Base-by-base conservation (phyloP, 2,797 vertebrate genomes). In the Sciurus vulgaris region DNA sequence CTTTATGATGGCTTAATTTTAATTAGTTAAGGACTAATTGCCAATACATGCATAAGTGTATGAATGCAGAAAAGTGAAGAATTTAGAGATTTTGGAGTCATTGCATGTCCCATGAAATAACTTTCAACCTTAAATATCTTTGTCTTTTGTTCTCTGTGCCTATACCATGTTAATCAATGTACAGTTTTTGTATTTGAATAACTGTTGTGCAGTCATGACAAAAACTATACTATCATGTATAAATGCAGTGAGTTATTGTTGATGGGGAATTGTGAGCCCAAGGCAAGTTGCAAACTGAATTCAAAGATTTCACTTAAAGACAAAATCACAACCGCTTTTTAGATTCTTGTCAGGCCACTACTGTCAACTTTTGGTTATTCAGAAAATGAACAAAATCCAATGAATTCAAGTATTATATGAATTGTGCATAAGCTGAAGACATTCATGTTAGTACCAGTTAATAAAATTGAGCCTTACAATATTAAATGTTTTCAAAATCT, bases 351-450 rank as follows among this genome's bases (percentile, higher is more conserved):
- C 61, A 84, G 33, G 74, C 0, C 7, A 61, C 1, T 41, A 35
- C 20, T 94, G 26, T 85, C 76, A 94, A 91, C 61, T 67, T 85
- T 92, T 95, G 86, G 24, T 96, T 90, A 92, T 95, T 97, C 17
- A 89, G 44, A 88, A 91, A 95, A 90, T 24, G 8, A 92, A 14
- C 15, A 65, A 91, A 94, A 74, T 73, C 26, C 17, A 51, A 24
- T 89, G 2, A 81, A 69, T 83, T 89, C 76, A 83, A 95, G 70
- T 93, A 82, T 54, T 77, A 54, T 83, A 41, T 17, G 30, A 89
- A 38, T 76, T 54, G 0, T 83, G 9, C 49, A 2, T 67, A 86
- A 86, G 18, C 13, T 44, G 24, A 81, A 88, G 24, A 54, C 24
- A 7, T 61, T 90, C 22, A 15, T 65, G 0, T 72, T 70, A 63